Evolutionary conservation across 1,140 invertebrate species (phyloP), one percentile per base, ranked within the genome.

Genomic region (Tenebrio molitor): DNA sequence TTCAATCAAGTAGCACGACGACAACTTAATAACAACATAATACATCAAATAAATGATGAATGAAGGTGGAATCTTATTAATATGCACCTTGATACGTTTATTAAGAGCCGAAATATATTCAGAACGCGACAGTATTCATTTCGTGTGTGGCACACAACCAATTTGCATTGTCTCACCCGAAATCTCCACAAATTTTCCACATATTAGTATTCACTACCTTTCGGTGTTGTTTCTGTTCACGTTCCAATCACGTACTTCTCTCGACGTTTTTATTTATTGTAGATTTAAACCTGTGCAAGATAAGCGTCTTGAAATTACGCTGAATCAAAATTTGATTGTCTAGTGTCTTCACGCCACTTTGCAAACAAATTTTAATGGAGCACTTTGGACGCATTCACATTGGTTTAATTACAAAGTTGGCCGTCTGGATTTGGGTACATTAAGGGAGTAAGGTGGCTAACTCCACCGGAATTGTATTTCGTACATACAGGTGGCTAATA

Each of bases 31-130:
- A n/a, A n/a, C n/a, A n/a, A n/a, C n/a, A n/a, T n/a, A n/a, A n/a
- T n/a, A 58, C 50, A 58, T 58, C 50, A 34, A 58, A 15, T 33
- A 58, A 58, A 58, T 29, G 50, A 58, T 25, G 23, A 58, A 58
- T 58, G 21, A 25, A 58, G 19, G 8, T 33, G 10, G 21, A 25
- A 58, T 29, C 15, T 29, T 14, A 58, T 58, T 58, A 58, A 58
- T 29, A 58, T 58, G 50, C 29, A 25, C 15, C 1, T 29, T 5
- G 50, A 25, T 12, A 29, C 15, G 50, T 29, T 58, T 15, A 58
- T 29, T 58, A 58, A 15, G 15, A 29, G n/a, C 50, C 23, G 2
- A 25, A 58, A 58, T 58, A 29, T 58, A 58, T 58, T 58, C 50
- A 14, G 12, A 58, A 25, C 50, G 23, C 29, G 50, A 25, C 14